Evolutionary conservation across 1,140 invertebrate species (phyloP).

Genomic region (Caenorhabditis latens): DNA sequence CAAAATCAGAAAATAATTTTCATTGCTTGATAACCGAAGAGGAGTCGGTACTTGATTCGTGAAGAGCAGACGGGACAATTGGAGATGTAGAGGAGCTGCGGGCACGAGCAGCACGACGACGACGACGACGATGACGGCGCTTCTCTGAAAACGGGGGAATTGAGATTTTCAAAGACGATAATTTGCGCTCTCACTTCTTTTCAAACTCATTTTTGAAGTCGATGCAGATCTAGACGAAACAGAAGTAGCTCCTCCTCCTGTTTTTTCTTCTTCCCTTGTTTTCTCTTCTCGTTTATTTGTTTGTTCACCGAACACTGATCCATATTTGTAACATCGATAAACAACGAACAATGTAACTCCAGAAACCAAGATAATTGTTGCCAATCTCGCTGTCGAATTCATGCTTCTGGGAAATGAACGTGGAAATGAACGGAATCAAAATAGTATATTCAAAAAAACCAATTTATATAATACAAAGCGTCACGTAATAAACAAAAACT

Average conservation of each 20-base stretch:
- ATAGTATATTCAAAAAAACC: not conserved
- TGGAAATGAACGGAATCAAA: not conserved
- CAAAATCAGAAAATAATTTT: not conserved
- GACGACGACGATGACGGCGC: not conserved
- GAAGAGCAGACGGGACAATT: not conserved
- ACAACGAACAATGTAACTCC: conserved; percentile 30
- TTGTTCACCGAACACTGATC: conserved; percentile 16
- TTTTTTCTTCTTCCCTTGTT: not conserved
- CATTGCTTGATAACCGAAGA: conserved; percentile 13
- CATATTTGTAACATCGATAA: conserved; percentile 52
- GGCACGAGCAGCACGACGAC: not conserved
- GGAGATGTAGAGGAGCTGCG: not conserved
- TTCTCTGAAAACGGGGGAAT: conserved; percentile 5
- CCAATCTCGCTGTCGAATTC: not conserved
- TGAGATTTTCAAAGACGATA: not conserved
- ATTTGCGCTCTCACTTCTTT: not conserved
- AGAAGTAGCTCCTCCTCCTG: no score
- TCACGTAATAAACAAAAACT: not conserved
- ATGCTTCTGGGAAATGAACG: not conserved
- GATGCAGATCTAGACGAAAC: not conserved
- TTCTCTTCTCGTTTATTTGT: not conserved
- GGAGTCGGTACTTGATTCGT: conserved; percentile 38
- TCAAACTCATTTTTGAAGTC: not conserved
- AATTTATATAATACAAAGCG: not conserved
- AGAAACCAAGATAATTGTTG: not conserved